These are phyloP conservation scores for Argopecten irradians DNA, from an alignment of 1,140 invertebrate genomes.

Conservation along the genomic window DNA sequence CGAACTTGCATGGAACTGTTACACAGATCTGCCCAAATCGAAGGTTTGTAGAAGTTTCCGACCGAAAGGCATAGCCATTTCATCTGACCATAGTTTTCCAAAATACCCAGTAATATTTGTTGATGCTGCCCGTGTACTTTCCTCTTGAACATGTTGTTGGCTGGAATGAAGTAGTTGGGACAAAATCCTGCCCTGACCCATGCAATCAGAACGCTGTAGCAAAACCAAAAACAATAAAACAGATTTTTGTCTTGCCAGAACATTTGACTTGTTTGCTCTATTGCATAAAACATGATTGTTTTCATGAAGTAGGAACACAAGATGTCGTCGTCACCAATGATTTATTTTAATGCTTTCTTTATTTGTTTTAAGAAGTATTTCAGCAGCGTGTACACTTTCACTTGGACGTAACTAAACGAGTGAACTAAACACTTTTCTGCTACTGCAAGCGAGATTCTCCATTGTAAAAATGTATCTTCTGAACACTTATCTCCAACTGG, in stretches of 20 bases:
- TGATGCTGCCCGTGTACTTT: not conserved
- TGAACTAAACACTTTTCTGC: not conserved
- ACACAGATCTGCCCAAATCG: not conserved
- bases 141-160: slow-evolving; percentile 4
- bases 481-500: slow-evolving; percentile 32
- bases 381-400: not conserved
- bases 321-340: not conserved
- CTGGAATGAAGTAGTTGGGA: not conserved
- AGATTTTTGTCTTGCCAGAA: not conserved
- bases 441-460: not conserved
- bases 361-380: slow-evolving; percentile 20
- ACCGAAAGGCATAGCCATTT: not conserved
- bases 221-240: slow-evolving; percentile 1
- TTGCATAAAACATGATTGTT: slow-evolving; percentile 26
- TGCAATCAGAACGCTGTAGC: not conserved
- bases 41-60: not conserved
- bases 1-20: not conserved
- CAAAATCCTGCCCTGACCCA: not conserved
- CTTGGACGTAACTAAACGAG: not conserved
- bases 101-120: not conserved
- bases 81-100: not conserved
- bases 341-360: slow-evolving; percentile 10
- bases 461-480: not conserved
- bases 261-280: not conserved
- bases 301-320: slow-evolving; percentile 35